These are phyloP conservation scores for Enteromius viviparus DNA, from an alignment of 2,797 vertebrate species.

Conservation along the genomic window DNA sequence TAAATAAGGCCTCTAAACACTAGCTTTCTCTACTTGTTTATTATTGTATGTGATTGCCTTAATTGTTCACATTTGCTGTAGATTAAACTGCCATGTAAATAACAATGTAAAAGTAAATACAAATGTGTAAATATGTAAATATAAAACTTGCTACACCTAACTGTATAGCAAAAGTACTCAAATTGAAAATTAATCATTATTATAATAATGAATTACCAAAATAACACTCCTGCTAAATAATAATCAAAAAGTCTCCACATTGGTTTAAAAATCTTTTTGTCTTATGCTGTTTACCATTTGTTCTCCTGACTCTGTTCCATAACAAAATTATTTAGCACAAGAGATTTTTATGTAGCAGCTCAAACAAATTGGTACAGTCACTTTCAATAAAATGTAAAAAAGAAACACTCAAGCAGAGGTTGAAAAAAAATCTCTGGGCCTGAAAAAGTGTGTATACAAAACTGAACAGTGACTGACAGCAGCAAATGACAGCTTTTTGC, in stretches of 20 bases:
- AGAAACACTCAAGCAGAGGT: background rate
- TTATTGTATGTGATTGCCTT: background rate
- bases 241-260: background rate
- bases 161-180: too few species aligned
- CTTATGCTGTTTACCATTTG: background rate
- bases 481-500: constrained; percentile 37
- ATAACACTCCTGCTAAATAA: background rate
- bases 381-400: constrained; percentile 1
- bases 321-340: background rate
- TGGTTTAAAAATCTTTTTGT: background rate
- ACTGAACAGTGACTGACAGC: constrained; percentile 28
- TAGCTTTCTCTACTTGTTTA: background rate
- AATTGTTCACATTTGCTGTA: background rate
- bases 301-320: background rate
- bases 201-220: background rate
- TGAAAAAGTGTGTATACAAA: background rate
- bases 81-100: background rate
- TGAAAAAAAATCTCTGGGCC: constrained; percentile 3
- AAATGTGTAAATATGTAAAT: background rate
- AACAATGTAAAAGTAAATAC: background rate
- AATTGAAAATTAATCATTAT: background rate
- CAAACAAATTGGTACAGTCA: background rate
- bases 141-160: too few species aligned
- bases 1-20: background rate
- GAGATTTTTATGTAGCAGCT: background rate